Evolutionary conservation across 2,888 invertebrate species (phyloP), one percentile per base, ranked within the genome.

Genomic region (Zonitis immaculata): DNA sequence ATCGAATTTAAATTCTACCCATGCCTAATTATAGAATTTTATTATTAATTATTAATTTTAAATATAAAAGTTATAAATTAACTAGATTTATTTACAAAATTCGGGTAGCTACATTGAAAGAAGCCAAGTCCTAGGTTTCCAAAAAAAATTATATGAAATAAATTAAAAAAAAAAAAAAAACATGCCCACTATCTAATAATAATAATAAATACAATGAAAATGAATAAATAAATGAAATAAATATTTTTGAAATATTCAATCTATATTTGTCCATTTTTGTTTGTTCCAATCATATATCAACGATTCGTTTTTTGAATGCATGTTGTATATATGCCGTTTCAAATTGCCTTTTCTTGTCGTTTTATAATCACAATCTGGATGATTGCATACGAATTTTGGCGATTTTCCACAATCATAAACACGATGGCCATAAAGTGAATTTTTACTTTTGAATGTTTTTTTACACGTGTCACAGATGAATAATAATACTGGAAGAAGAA

Each of bases 341-440:
- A 63, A 56, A 39, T 58, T 64, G 45, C 65, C 60, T 49, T 54
- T 59, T 14, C 65, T 56, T 7, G 54, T 56, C 11, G 62, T 59
- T 49, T 27, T 54, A 42, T 49, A 52, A 11, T 55, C 51, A 32
- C 63, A 62, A 22, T 56, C 46, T 9, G 46, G 47, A 18, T 54
- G 54, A 28, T 45, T 45, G 27, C 62, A 62, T 1, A 43, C 6
- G 42, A 44, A 52, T 2, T 44, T 32, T 14, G 25, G 32, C 20
- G 42, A 20, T 48, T 57, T 30, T 11, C 51, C 54, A 44, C 57
- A 57, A 44, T 57, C 54, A 16, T 44, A 51, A 44, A 30, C 32
- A 20, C 42, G 25, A 46, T 57, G 57, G 14, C 26, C 28, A 14
- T 43, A 43, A 4, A 51, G 26, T 1, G 57, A 43, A 12, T 22